Evolutionary conservation across 1,140 invertebrate genomes (phyloP), one percentile per base, ranked within the genome.

Genomic region (Pseudomyrmex dendroicus): DNA sequence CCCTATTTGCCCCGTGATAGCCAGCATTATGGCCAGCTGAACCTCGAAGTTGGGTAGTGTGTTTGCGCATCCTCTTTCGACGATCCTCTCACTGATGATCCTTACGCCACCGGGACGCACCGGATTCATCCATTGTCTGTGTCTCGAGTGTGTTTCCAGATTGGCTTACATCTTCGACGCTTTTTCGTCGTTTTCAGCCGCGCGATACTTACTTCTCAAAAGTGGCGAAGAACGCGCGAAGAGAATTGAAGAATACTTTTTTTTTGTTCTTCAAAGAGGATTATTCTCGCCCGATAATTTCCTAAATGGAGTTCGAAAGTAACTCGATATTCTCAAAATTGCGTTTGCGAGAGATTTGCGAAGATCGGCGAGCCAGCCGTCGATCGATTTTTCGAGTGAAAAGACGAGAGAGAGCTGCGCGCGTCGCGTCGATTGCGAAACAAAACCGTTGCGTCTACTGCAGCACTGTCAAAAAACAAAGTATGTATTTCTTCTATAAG

Each of bases 41-140:
- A 63, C 90, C 89, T 61, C 91, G 90, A 54, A 92, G 88, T 77
- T 94, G 93, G 78, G 80, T 92, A 66, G 92, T 94, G 73, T 93
- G 92, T 80, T 94, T 94, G 90, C 93, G 93, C 93, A 94, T 94
- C 73, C 85, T 87, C 54, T 20, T 7, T 46, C 63, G 66, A 62
- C 66, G 46, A 20, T 59, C 35, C 73, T 59, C 57, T 86, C 73
- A 78, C 35, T 35, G 35, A 15, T 85, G 20, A 84, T 89, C 64
- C 67, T 50, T 74, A 70, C 72, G 57, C 76, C 80, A 20, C 77
- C 77, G 50, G 78, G 80, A 84, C 68, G 84, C 72, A 35, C 48
- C 56, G 67, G 59, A 59, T 72, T 73, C 80, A 48, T 84, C 82
- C 72, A 82, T 89, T 76, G 61, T 73, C 61, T 73, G 74, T 86